Evolutionary conservation across 2,888 invertebrate species (phyloP).

Genomic region (Tolmerus cingulatus): DNA sequence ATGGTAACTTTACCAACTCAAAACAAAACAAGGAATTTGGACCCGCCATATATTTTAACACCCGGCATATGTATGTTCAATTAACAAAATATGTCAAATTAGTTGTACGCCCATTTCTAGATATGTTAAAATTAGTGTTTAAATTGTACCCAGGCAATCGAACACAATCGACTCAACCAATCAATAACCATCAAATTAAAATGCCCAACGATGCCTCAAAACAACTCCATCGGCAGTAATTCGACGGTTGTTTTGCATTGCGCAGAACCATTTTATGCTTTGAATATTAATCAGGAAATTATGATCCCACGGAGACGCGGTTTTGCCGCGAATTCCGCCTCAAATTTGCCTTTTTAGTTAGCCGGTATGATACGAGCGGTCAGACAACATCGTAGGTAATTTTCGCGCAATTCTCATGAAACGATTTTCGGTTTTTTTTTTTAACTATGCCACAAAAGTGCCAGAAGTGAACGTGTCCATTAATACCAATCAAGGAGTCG

Average conservation of each 20-base stretch:
- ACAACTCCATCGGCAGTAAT: background rate
- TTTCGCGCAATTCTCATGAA: background rate
- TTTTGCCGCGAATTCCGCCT: background rate
- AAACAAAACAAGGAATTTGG: background rate
- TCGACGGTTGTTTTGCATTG: constrained; percentile 1
- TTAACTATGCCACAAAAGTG: background rate
- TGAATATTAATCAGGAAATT: background rate
- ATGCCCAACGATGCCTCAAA: background rate
- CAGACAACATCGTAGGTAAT: background rate
- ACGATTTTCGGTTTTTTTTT: background rate
- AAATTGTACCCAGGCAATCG: background rate
- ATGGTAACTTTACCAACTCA: background rate
- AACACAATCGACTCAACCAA: background rate
- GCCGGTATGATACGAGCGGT: background rate
- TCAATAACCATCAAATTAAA: constrained; percentile 1
- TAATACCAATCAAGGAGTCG: background rate
- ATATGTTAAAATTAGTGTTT: background rate
- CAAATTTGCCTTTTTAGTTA: background rate
- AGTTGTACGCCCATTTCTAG: background rate
- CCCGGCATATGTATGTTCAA: background rate
- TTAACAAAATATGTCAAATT: background rate
- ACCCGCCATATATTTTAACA: background rate
- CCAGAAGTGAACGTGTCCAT: background rate
- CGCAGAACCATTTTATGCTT: background rate
- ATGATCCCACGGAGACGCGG: background rate